phyloP scores from a whole-genome alignment of 1,140 invertebrate species.

The Conus ventricosus region DNA sequence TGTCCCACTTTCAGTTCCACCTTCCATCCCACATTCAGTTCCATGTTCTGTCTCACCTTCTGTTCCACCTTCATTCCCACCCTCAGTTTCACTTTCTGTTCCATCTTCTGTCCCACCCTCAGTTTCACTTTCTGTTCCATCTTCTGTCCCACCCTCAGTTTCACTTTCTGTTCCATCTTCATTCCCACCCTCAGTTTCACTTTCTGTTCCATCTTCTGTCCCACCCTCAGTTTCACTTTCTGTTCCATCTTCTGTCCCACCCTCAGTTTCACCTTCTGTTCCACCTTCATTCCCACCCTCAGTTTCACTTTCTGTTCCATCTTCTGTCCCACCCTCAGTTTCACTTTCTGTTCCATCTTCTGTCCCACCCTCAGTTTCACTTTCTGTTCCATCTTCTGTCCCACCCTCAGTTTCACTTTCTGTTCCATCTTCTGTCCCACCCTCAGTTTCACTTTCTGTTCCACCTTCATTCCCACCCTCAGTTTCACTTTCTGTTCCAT shows the following conservation, averaged over 20 bases:
- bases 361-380: background rate
- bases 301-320: background rate
- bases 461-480: background rate
- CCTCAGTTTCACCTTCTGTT: background rate
- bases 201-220: background rate
- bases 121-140: background rate
- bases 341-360: background rate
- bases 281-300: background rate
- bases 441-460: background rate
- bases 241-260: background rate
- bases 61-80: conserved; percentile 31
- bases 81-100: background rate
- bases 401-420: background rate
- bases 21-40: background rate
- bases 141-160: background rate
- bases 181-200: background rate
- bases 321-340: background rate
- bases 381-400: background rate
- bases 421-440: background rate
- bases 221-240: background rate
- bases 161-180: background rate
- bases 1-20: background rate
- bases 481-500: background rate
- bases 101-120: background rate
- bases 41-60: background rate